These are phyloP conservation scores for Hydrozoanthus gracilis DNA, from an alignment of 92 coral and sea anemone genomes.

Conservation along the genomic window DNA sequence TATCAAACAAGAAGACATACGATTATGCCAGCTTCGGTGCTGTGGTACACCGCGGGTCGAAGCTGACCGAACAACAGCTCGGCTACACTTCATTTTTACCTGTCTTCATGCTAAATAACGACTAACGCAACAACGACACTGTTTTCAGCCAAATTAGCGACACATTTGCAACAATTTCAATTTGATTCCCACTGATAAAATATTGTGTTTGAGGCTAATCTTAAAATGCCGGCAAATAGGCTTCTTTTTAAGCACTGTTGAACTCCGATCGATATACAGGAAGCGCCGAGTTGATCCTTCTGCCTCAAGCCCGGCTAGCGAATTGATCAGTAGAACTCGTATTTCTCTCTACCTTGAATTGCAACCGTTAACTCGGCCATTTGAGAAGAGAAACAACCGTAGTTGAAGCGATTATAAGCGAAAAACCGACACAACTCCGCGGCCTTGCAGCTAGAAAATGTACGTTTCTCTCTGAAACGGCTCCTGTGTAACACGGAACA, in stretches of 20 bases:
- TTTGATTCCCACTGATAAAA: neutral
- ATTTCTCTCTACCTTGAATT: constrained; percentile 8
- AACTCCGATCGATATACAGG: constrained; percentile 30
- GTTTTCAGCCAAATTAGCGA: neutral
- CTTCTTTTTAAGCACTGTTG: neutral
- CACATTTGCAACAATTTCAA: constrained; percentile 17
- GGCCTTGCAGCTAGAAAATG: neutral
- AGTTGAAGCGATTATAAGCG: constrained; percentile 2
- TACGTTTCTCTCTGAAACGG: neutral
- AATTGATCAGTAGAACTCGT: neutral
- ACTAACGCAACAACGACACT: neutral
- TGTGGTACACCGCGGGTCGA: neutral
- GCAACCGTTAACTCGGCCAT: constrained; percentile 11
- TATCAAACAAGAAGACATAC: neutral
- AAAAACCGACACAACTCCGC: neutral
- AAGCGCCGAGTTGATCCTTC: neutral
- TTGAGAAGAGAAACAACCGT: neutral
- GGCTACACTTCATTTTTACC: neutral
- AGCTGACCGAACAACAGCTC: neutral
- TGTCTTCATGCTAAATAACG: constrained; percentile 12
- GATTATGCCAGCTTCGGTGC: neutral
- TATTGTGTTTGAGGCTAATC: neutral
- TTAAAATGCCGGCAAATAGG: constrained; percentile 5
- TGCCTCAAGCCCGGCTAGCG: neutral
- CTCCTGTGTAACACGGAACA: constrained; percentile 40